A percentile compares a stretch with the other conserved stretches of the same genome.
Conservation (phyloP, 2,888 invertebrate species). For the Oscheius onirici region DNA sequence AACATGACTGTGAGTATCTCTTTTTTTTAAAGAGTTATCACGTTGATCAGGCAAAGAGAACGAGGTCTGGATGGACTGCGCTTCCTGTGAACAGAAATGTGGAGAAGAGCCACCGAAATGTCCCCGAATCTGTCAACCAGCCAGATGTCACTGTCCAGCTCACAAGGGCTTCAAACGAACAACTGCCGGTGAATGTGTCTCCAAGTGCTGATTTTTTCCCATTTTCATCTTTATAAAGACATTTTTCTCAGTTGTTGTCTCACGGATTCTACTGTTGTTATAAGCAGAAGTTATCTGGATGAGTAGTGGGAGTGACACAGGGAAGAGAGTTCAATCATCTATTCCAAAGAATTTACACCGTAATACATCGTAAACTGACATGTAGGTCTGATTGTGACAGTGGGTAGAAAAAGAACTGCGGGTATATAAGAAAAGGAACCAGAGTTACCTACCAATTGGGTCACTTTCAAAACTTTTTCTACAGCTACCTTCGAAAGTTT, state of each 20-base stretch:
- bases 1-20: conserved; percentile 23
- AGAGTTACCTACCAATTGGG: no score
- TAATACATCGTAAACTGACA: no score
- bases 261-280: no score
- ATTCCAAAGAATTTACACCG: no score
- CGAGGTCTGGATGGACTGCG: conserved; percentile 55
- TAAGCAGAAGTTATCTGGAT: background rate
- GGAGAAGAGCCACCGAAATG: conserved; percentile 38
- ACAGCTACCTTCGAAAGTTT: no score
- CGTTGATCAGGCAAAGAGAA: conserved; percentile 38
- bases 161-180: conserved; percentile 50
- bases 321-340: background rate
- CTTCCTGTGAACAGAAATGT: conserved; percentile 48
- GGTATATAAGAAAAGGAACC: no score
- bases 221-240: conserved; percentile 19
- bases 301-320: background rate
- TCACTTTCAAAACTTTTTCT: no score
- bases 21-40: background rate
- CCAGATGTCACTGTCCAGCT: conserved; percentile 53
- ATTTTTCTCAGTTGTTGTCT: background rate
- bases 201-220: conserved; percentile 18
- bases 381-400: no score
- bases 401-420: no score
- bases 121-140: conserved; percentile 49
- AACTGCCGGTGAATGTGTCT: conserved; percentile 38